Evolutionary conservation across 2,797 vertebrate species (phyloP).

Genomic region (Arctocebus calabarensis): DNA sequence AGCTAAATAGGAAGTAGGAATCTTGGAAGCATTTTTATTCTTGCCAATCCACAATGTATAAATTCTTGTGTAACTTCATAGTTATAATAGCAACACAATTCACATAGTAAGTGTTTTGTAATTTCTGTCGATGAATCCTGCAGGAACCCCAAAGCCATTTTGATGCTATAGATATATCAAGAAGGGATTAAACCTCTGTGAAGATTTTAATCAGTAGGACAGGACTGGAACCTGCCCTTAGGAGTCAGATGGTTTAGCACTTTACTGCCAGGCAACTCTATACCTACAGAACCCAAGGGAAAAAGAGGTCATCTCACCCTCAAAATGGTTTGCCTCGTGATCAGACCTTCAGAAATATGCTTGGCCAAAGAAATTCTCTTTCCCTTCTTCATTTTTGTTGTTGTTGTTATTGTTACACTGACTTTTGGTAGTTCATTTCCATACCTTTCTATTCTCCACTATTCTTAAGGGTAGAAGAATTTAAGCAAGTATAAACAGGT

Average conservation of each 20-base stretch:
- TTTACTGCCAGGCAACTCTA: background rate
- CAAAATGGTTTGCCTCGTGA: background rate
- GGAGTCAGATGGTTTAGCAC: background rate
- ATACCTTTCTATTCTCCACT: background rate
- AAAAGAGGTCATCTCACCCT: background rate
- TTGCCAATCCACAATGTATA: background rate
- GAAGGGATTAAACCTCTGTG: background rate
- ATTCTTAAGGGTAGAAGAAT: background rate
- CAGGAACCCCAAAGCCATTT: background rate
- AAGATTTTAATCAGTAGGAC: background rate
- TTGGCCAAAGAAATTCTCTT: background rate
- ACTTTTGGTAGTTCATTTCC: background rate
- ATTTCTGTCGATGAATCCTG: slow-evolving; percentile 15
- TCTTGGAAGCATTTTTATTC: slow-evolving; percentile 17
- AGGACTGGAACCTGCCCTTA: background rate
- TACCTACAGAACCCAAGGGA: background rate
- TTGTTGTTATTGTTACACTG: background rate
- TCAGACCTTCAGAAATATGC: background rate
- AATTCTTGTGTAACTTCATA: background rate
- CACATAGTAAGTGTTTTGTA: background rate
- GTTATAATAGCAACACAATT: background rate
- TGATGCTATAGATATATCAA: background rate
- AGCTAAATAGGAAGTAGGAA: background rate
- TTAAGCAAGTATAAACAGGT: background rate
- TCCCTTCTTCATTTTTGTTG: background rate